Evolutionary conservation across 2,888 invertebrate species (phyloP).

Genomic region (Molanna angustata): DNA sequence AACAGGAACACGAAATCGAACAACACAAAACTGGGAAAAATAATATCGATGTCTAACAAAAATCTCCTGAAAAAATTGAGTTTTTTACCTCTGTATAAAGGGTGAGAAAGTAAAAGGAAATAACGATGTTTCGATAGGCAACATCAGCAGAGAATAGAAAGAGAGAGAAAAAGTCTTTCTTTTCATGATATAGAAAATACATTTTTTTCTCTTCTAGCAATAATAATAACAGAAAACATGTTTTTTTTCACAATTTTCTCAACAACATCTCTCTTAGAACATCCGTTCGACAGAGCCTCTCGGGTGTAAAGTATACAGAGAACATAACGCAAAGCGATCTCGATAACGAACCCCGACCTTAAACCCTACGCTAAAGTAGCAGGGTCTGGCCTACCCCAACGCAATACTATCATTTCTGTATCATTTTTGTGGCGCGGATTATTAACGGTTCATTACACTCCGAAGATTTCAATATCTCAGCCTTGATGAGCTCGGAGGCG

Average conservation of each 20-base stretch:
- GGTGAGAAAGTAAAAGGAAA: background rate
- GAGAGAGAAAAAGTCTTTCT: background rate
- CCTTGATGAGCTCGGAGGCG: no score
- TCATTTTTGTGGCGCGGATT: no score
- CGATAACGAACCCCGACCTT: constrained; percentile 19
- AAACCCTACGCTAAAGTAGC: background rate
- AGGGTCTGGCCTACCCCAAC: no score
- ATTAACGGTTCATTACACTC: no score
- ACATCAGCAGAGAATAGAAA: no score
- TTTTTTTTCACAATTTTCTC: background rate
- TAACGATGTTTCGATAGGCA: background rate
- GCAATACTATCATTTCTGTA: no score
- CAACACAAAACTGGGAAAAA: no score
- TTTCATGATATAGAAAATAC: background rate
- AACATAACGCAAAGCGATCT: constrained; percentile 21
- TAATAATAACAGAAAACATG: background rate
- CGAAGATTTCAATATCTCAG: no score
- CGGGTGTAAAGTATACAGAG: constrained; percentile 12
- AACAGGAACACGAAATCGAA: no score
- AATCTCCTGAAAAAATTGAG: no score
- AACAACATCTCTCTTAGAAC: background rate
- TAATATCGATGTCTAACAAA: no score
- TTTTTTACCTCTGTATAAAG: background rate
- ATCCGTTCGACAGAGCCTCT: constrained; percentile 7
- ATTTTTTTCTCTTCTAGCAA: background rate